A percentile compares a stretch with the other conserved stretches of the same genome.
These are phyloP conservation scores for Pao palembangensis DNA, from an alignment of 2,113 vertebrate genomes.

Conservation along the genomic window DNA sequence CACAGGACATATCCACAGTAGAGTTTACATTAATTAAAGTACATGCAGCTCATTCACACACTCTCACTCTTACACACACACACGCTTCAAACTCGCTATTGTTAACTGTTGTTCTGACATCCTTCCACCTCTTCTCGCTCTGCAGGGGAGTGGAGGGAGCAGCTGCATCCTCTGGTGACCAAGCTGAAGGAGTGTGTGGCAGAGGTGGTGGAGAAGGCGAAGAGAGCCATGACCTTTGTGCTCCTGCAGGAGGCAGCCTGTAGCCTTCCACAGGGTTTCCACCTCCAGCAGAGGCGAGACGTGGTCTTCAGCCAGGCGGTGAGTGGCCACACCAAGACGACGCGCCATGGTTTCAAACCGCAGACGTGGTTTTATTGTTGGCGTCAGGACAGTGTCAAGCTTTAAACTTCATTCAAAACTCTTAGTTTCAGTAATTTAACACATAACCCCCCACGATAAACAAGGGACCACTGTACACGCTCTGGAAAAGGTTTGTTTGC, in stretches of 20 bases:
- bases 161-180: conserved; percentile 82
- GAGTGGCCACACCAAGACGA: conserved; percentile 55
- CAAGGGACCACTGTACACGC: too few relatives aligned
- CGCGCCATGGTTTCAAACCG: not conserved
- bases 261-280: conserved; percentile 86
- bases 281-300: conserved; percentile 89
- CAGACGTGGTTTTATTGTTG: too few relatives aligned
- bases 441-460: too few relatives aligned
- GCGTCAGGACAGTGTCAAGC: too few relatives aligned
- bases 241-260: conserved; percentile 93
- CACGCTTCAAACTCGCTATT: not conserved
- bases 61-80: too few relatives aligned
- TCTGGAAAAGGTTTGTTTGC: too few relatives aligned
- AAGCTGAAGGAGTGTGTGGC: conserved; percentile 88
- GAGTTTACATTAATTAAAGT: conserved; percentile 5
- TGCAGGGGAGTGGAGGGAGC: conserved; percentile 87
- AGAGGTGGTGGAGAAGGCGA: conserved; percentile 87
- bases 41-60: not conserved
- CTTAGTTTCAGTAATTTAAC: too few relatives aligned
- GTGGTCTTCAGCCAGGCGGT: conserved; percentile 97
- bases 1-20: not conserved
- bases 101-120: not conserved
- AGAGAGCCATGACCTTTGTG: conserved; percentile 90
- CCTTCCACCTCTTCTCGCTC: not conserved
- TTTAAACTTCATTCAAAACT: too few relatives aligned